A percentile compares a stretch with the other conserved stretches of the same genome.
phyloP scores from a whole-genome alignment of 2,113 vertebrate genomes.

The Octodon degus region DNA sequence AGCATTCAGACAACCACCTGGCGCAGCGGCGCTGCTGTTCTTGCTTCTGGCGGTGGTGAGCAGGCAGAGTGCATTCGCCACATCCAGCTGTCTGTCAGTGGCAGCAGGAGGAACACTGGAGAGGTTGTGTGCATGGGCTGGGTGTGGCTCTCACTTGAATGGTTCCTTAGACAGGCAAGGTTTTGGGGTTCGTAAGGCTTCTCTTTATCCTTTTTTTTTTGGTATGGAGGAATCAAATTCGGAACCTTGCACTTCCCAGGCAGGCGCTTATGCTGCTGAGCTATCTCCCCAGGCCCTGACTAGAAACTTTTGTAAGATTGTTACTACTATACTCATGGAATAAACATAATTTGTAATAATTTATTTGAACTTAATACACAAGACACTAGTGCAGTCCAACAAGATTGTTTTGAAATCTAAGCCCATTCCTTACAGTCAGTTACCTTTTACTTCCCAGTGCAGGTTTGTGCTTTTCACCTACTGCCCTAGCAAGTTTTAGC shows the following conservation, averaged over 20 bases:
- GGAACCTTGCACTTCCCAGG: too few species aligned
- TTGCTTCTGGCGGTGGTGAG: neutral
- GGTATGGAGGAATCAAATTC: too few species aligned
- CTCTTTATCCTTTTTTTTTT: too few species aligned
- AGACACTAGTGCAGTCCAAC: neutral
- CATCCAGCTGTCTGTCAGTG: neutral
- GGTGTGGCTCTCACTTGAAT: neutral
- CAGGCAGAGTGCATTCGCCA: neutral
- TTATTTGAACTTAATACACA: neutral
- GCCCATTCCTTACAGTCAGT: neutral
- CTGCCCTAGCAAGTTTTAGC: neutral
- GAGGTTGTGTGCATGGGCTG: accelerated
- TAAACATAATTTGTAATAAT: neutral
- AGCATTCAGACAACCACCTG: neutral
- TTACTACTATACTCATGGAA: neutral
- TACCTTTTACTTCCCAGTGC: neutral
- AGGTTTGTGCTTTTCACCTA: neutral
- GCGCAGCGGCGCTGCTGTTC: neutral
- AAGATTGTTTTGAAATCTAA: neutral
- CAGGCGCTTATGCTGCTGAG: too few species aligned
- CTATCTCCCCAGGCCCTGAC: too few species aligned
- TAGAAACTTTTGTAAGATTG: neutral
- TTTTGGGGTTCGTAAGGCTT: neutral
- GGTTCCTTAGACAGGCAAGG: neutral
- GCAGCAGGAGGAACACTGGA: neutral